Base-by-base conservation (phyloP, 1,140 invertebrate genomes). In the Lordiphosa collinella region DNA sequence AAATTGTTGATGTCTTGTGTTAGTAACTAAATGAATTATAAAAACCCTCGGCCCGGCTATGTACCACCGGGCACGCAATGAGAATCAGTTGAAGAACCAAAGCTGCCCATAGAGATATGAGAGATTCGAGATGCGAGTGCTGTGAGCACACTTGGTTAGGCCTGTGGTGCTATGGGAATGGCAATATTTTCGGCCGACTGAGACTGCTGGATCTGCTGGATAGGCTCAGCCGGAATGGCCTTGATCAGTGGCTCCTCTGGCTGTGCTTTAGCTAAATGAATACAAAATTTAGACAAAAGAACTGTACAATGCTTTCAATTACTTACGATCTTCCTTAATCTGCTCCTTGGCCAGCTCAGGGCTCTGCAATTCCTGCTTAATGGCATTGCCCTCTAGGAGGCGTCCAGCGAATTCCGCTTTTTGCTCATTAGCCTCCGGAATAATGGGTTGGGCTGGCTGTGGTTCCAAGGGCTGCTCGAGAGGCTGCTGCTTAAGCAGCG, bases 31-130 rank as follows among this genome's bases (percentile, higher is more conserved):
- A 61, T 58, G 58, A 79, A 63, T 56, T 7, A 46, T 44, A 13
- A 16, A 34, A 63, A 74, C 76, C 76, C 78, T 38, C 59, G 72
- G 62, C 78, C 43, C 48, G 62, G 57, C 48, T 43, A 11, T 25
- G 53, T 48, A 35, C 31, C 16, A 29, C 16, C 56, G 35, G 44
- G 62, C 71, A 59, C 69, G 62, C 48, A 46, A 74, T 60, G 49
- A 73, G 62, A 75, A 58, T 55, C 50, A 71, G 58, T 70, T 69
- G 67, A 57, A 84, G 68, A 79, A 84, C 78, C 78, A 84, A 84
- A 84, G 68, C 49, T 78, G 57, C 78, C 78, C 78, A 73, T 64
- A 74, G 62, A 3, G 41, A 41, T 62, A 55, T 31, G 12, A 54
- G 66, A 60, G 66, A 53, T 80, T 40, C 54, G 40, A 55, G 62